Percentiles rank a stretch among this genome's conserved stretches.
phyloP scores from a whole-genome alignment of 2,113 vertebrate genomes.

The Protobothrops flavoviridis region DNA sequence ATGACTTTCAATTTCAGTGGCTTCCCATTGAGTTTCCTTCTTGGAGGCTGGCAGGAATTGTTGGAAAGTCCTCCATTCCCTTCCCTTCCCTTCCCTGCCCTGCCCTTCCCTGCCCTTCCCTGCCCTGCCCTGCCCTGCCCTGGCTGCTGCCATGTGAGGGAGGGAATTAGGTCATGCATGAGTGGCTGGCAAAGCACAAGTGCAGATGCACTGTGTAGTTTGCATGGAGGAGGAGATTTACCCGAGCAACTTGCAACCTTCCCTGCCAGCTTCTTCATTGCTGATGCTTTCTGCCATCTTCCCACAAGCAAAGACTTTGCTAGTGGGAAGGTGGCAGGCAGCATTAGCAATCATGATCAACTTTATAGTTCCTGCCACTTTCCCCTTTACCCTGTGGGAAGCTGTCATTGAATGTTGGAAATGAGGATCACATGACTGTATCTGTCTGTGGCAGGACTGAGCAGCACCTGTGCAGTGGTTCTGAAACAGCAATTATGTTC shows the following conservation, averaged over 20 bases:
- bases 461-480: background rate
- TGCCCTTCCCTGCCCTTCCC: too few relatives aligned
- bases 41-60: background rate
- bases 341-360: background rate
- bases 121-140: too few relatives aligned
- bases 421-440: background rate
- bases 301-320: background rate
- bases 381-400: background rate
- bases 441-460: background rate
- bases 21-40: background rate
- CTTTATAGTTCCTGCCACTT: background rate
- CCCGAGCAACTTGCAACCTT: background rate
- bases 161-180: background rate
- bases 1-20: background rate
- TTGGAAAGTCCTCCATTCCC: background rate
- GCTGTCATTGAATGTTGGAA: background rate
- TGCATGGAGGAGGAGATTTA: background rate
- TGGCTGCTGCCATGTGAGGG: background rate
- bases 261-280: background rate
- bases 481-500: background rate
- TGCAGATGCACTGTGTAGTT: background rate
- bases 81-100: too few relatives aligned
- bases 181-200: background rate
- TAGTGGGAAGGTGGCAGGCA: background rate
- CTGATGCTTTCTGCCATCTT: background rate